Evolutionary conservation across 2,797 vertebrate genomes (phyloP), one percentile per base, ranked within the genome.

Genomic region (Todus mexicanus): DNA sequence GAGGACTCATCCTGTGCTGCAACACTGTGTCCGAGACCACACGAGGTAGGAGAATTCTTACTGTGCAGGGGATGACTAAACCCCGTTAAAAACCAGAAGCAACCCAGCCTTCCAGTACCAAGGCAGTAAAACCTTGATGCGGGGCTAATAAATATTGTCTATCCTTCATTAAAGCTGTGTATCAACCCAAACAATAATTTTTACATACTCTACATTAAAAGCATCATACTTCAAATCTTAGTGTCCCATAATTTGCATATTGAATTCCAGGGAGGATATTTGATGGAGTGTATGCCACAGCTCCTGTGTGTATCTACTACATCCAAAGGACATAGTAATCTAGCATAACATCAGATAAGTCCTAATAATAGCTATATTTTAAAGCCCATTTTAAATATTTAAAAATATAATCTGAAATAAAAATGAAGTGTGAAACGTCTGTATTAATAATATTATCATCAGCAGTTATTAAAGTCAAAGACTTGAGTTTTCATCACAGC

Each of bases 391-490:
- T 89, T n/a, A 92, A 95, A 94, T 92, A 91, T 90, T 96, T 89
- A 35, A 93, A 91, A 82, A 89, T 60, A 78, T 42, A 84, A 84
- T 91, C 83, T 92, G 70, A 92, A 96, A 87, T 78, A 86, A 87
- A 94, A 96, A 91, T 73, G 47, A 76, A 80, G 35, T 86, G 47
- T 75, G 76, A 89, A 93, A 70, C 1, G 0, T 86, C 43, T 3
- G 2, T 87, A 90, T 91, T 90, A 95, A 91, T 95, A 95, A 93
- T 89, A 79, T 89, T 95, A 89, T 88, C 77, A 70, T 89, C 64
- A 72, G 35, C 69, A 9, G 0, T 81, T 90, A 87, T 56, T 89
- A 74, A 89, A 94, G 70, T 85, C 63, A 80, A 87, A 92, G 51
- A 45, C 47, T 61, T 75, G 35, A 43, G 40, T 85, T 87, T 92